A percentile compares a stretch with the other conserved stretches of the same genome.
These are phyloP conservation scores for Morus bassanus DNA, from an alignment of 2,797 vertebrate genomes.

Conservation along the genomic window DNA sequence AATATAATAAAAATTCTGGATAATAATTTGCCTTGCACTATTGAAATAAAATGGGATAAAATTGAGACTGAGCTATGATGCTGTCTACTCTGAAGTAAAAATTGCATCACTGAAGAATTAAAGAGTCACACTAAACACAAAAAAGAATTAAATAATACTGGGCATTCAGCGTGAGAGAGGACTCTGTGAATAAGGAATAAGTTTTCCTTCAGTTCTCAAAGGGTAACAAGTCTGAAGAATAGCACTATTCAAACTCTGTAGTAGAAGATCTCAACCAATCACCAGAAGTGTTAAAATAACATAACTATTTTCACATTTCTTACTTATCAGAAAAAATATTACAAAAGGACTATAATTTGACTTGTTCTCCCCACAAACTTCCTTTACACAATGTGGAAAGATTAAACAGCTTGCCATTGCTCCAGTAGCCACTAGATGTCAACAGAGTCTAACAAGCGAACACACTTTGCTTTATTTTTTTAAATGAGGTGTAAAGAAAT, in stretches of 20 bases:
- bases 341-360: not conserved
- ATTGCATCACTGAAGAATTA: not conserved
- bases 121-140: not conserved
- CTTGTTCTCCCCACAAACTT: not conserved
- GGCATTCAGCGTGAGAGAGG: not conserved
- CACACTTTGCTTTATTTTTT: not conserved
- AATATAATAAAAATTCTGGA: not conserved
- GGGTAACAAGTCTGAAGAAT: not conserved
- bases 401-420: not conserved
- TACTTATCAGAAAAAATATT: not conserved
- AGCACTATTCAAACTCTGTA: not conserved
- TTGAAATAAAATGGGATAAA: not conserved
- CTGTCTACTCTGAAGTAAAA: not conserved
- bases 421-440: conserved; percentile 44
- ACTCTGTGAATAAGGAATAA: not conserved
- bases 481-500: not conserved
- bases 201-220: not conserved
- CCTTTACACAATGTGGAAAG: not conserved
- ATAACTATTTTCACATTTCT: not conserved
- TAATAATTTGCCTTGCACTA: not conserved
- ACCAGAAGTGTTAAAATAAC: not conserved
- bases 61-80: not conserved
- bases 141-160: not conserved
- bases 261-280: not conserved
- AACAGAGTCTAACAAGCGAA: not conserved